Evolutionary conservation across 2,797 vertebrate species (phyloP), one percentile per base, ranked within the genome.

Genomic region (Paratrypauchen microcephalus): DNA sequence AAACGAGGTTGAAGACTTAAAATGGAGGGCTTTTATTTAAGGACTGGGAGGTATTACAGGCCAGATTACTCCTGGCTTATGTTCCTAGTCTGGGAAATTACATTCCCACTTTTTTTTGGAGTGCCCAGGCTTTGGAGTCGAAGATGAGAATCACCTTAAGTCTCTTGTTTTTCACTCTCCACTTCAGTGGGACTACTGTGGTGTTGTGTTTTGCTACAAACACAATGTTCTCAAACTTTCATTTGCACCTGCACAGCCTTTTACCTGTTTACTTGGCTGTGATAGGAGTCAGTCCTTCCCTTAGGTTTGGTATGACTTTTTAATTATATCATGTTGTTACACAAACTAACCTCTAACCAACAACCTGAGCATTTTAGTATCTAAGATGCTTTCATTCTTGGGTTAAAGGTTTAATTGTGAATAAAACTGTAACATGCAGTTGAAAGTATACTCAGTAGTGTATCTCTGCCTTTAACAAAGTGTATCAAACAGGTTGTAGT

Each of bases 1-100:
- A 85, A 81, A 85, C 74, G 78, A 90, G 86, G 83, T 87, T 91
- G 84, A 92, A 91, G 91, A 91, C 90, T 91, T 92, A 93, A 88
- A 93, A 92, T 92, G 88, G 91, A 92, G 89, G 91, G 93, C 89
- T 93, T 94, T 95, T 93, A 92, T 94, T 94, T 93, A 94, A 94
- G 92, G 92, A 93, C 92, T 90, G 91, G 91, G 89, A 91, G 91
- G 90, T 92, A 94, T 94, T 94, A 93, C 92, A 91, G 92, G 91
- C 84, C 88, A 93, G 92, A 94, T 94, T 93, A 93, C 92, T 91
- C 87, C 81, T 91, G 89, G 91, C 90, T 95, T 94, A 94, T 92
- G 92, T 93, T 92, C 92, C 90, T 92, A 92, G 92, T 92, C 90
- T 88, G 85, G 88, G 90, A 94, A 94, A 94, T 94, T 91, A 93